Percentiles rank a stretch among this genome's conserved stretches.
Conservation (phyloP, 2,797 vertebrate species). For the Catostomus latipinnis region DNA sequence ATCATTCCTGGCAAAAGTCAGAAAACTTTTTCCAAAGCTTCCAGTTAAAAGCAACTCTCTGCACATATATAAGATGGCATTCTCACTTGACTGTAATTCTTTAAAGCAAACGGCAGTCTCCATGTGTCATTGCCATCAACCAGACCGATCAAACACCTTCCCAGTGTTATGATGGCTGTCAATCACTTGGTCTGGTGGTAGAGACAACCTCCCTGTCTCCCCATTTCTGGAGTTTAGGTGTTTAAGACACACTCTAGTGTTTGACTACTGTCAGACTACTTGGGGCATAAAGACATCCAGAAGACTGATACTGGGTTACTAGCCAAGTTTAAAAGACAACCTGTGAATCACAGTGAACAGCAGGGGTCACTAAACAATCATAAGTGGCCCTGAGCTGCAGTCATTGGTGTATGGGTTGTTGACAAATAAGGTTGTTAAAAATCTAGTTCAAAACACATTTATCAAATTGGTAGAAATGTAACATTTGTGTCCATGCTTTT, state of each 20-base stretch:
- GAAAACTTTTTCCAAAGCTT: slow-evolving; percentile 7
- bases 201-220: slow-evolving; percentile 41
- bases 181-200: slow-evolving; percentile 44
- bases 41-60: background rate
- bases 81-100: background rate
- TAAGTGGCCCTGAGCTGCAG: background rate
- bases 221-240: slow-evolving; percentile 28
- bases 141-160: slow-evolving; percentile 4
- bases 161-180: slow-evolving; percentile 62
- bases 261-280: slow-evolving; percentile 24
- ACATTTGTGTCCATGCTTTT: too few species aligned
- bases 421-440: too few species aligned
- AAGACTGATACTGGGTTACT: background rate
- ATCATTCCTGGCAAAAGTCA: slow-evolving; percentile 4
- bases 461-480: too few species aligned
- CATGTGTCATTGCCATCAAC: slow-evolving; percentile 5
- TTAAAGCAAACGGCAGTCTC: background rate
- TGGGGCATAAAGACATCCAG: background rate
- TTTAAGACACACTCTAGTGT: background rate
- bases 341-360: slow-evolving; percentile 5
- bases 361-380: slow-evolving; percentile 3
- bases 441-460: too few species aligned
- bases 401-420: background rate
- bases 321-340: background rate
- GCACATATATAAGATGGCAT: slow-evolving; percentile 1